A percentile compares a stretch with the other conserved stretches of the same genome.
Evolutionary conservation across 2,888 invertebrate genomes (phyloP).

Genomic region (Erebia epiphron): DNA sequence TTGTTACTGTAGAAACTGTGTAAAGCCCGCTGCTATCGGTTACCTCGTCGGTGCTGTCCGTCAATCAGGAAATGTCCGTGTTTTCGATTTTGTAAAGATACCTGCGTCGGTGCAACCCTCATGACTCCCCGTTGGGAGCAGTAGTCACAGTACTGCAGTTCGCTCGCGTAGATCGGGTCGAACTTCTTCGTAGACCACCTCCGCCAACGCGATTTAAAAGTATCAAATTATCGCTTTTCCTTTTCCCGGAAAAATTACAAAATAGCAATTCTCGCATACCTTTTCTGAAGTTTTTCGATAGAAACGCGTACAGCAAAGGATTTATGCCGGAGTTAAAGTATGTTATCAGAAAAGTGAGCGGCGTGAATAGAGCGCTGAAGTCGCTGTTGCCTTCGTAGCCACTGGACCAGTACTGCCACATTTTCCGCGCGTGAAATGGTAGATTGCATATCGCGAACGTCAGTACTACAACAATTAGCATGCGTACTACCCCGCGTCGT

Average conservation of each 20-base stretch:
- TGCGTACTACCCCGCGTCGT: slow-evolving; percentile 92
- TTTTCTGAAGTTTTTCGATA: slow-evolving; percentile 91
- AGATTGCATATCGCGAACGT: slow-evolving; percentile 95
- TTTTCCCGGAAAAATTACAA: slow-evolving; percentile 78
- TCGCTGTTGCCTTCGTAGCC: slow-evolving; percentile 87
- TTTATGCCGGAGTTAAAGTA: slow-evolving; percentile 96
- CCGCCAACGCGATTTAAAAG: slow-evolving; percentile 73
- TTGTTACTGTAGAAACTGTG: slow-evolving; percentile 70
- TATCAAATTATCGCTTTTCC: slow-evolving; percentile 71
- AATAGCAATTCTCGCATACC: slow-evolving; percentile 92
- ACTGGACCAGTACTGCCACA: slow-evolving; percentile 93
- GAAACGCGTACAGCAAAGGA: slow-evolving; percentile 94
- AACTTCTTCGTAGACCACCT: slow-evolving; percentile 69
- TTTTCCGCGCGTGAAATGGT: slow-evolving; percentile 93
- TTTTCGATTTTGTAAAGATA: slow-evolving; percentile 72
- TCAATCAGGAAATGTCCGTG: slow-evolving; percentile 77
- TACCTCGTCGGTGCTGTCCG: slow-evolving; percentile 77
- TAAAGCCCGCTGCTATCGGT: slow-evolving; percentile 75
- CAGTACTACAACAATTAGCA: slow-evolving; percentile 94
- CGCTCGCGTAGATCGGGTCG: slow-evolving; percentile 79
- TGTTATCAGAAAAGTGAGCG: slow-evolving; percentile 92
- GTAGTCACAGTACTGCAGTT: slow-evolving; percentile 81
- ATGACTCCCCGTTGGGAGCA: slow-evolving; percentile 78
- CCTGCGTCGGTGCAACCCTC: slow-evolving; percentile 71
- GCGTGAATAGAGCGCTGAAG: slow-evolving; percentile 90